A percentile compares a stretch with the other conserved stretches of the same genome.
Evolutionary conservation across 1,140 invertebrate species (phyloP).

Genomic region (Drosophila pandora): DNA sequence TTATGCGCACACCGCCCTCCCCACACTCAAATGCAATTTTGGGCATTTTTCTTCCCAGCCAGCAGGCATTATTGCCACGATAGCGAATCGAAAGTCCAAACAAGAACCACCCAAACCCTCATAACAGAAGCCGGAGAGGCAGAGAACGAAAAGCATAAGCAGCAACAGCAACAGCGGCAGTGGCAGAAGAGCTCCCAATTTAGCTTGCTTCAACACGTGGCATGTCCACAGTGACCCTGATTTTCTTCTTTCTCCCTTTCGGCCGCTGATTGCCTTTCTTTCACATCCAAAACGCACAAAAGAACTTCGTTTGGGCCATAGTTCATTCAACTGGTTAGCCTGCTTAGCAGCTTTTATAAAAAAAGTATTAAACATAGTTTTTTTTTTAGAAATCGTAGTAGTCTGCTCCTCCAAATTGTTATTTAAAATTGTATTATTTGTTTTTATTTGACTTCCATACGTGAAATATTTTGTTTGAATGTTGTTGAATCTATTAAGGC

Average conservation of each 20-base stretch:
- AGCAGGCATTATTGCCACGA: constrained; percentile 43
- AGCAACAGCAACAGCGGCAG: constrained; percentile 7
- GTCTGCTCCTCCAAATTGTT: no score
- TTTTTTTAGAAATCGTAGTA: no score
- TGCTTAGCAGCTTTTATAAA: background rate
- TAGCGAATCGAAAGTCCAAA: constrained; percentile 5
- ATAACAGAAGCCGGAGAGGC: no score
- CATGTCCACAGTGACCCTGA: constrained; percentile 51
- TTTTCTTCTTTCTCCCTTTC: constrained; percentile 33
- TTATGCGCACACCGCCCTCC: constrained; percentile 63
- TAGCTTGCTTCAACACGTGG: constrained; percentile 68
- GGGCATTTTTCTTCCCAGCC: constrained; percentile 5
- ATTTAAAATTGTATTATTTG: background rate
- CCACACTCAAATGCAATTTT: constrained; percentile 24
- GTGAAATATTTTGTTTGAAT: background rate
- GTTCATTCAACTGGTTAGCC: constrained; percentile 61
- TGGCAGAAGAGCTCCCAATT: background rate
- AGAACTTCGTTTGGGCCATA: constrained; percentile 12
- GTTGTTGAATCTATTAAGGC: background rate
- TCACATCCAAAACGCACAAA: constrained; percentile 13
- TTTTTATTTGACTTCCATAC: background rate
- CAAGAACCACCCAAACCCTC: constrained; percentile 8
- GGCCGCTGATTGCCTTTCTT: constrained; percentile 15
- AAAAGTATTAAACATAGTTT: no score
- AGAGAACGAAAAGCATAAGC: constrained; percentile 8